Evolutionary conservation across 2,888 invertebrate species (phyloP).

Genomic region (Teleogryllus oceanicus): DNA sequence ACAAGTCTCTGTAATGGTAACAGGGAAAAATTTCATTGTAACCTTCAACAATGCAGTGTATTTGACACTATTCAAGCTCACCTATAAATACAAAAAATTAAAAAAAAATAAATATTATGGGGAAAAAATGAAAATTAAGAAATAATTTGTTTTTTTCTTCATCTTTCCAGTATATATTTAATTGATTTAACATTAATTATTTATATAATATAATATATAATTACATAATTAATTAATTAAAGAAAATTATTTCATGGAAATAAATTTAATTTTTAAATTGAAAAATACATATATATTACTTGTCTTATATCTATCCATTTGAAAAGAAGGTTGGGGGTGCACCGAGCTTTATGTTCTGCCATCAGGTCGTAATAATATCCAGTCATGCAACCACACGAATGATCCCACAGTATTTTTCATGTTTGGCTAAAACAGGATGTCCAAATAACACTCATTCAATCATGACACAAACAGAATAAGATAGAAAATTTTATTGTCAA

Average conservation of each 20-base stretch:
- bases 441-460: conserved; percentile 81
- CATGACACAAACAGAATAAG: conserved; percentile 57
- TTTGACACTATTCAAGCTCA: conserved; percentile 70
- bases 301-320: conserved; percentile 82
- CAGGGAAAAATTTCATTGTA: conserved; percentile 89
- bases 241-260: too few species aligned
- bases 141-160: not conserved
- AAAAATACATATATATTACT: conserved; percentile 47
- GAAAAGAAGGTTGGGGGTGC: conserved; percentile 81
- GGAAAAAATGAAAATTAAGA: not conserved
- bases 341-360: conserved; percentile 80
- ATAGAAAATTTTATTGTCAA: not conserved
- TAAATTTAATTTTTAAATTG: too few species aligned
- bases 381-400: conserved; percentile 77
- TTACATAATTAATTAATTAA: too few species aligned
- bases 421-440: conserved; percentile 83
- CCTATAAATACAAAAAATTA: conserved; percentile 49
- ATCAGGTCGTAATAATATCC: conserved; percentile 82
- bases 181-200: too few species aligned
- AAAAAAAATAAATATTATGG: conserved; percentile 23
- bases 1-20: conserved; percentile 74
- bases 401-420: conserved; percentile 81
- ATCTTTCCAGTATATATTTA: too few species aligned
- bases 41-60: conserved; percentile 79
- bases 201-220: too few species aligned